Evolutionary conservation across 2,888 invertebrate genomes (phyloP), one percentile per base, ranked within the genome.

Genomic region (Hyppa rectilinea): DNA sequence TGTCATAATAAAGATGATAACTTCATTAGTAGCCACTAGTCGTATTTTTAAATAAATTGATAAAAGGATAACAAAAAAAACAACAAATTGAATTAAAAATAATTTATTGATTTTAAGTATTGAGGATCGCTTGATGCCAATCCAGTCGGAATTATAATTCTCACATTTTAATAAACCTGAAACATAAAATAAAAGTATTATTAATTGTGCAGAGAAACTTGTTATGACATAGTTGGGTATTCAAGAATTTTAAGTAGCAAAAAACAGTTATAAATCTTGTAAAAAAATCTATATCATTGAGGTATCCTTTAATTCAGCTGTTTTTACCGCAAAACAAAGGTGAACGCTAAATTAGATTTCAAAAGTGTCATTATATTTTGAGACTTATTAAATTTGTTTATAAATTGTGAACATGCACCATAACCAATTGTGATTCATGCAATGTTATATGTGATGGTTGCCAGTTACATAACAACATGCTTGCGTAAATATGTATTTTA

Each of bases 91-190:
- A 36, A 64, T 36, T 63, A 70, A 66, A 53, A 70, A 58, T 69
- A 74, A 53, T 84, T 74, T 84, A 84, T 80, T 80, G 55, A 67
- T 47, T 59, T 71, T 55, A 73, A 76, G 49, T 63, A 62, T 52
- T 67, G 64, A 59, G 29, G 65, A 68, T 60, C 76, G 71, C 45
- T 67, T 47, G 60, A 64, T 53, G 67, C 68, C 43, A 64, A 71
- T 56, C 62, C 65, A 14, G 71, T 80, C 50, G 12, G 38, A 36
- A 59, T 36, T 29, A 75, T 65, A 40, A 69, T 47, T 43, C 52
- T 63, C n/a, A 65, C n/a, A 38, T 43, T 47, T 55, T 63, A 81
- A 65, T 49, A 65, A 38, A 74, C 38, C 84, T 84, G 84, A 68
- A 84, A 84, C 50, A 67, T 60, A 63, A 70, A 74, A 74, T 4